These are phyloP conservation scores for Gasteruption jaculator DNA, from an alignment of 2,888 invertebrate species.

Conservation along the genomic window DNA sequence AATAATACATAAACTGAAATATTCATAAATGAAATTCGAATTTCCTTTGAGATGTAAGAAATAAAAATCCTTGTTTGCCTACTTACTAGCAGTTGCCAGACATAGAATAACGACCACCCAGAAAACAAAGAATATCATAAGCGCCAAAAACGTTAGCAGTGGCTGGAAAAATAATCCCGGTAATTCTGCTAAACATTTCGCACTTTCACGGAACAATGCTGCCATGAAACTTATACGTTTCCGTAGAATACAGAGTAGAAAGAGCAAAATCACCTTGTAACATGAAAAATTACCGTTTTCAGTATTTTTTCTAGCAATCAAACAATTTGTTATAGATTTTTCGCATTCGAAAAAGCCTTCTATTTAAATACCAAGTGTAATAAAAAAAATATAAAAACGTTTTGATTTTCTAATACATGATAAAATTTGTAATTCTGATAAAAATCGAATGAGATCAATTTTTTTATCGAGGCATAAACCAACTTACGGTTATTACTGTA, in stretches of 20 bases:
- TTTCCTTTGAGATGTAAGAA: not conserved
- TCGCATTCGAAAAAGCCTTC: constrained; percentile 5
- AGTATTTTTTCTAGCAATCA: constrained; percentile 7
- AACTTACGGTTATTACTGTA: constrained; percentile 78
- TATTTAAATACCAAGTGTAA: constrained; percentile 7
- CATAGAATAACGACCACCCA: constrained; percentile 85
- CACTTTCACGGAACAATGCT: constrained; percentile 84
- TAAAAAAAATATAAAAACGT: constrained; percentile 14
- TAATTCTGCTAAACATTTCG: constrained; percentile 77
- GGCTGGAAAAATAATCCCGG: constrained; percentile 85
- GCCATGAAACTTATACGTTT: constrained; percentile 79
- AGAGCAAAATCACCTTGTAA: constrained; percentile 66
- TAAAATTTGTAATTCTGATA: not conserved
- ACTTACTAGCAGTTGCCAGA: constrained; percentile 79
- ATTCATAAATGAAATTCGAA: constrained; percentile 1
- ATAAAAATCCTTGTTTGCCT: too few species aligned
- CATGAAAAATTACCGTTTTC: constrained; percentile 17
- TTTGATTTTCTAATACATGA: too few species aligned
- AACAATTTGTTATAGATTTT: constrained; percentile 4
- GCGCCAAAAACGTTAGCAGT: constrained; percentile 73
- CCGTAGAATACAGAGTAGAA: constrained; percentile 72
- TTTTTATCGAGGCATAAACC: constrained; percentile 6
- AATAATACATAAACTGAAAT: constrained; percentile 1
- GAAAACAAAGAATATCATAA: constrained; percentile 75
- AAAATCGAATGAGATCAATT: not conserved